Evolutionary conservation across 1,140 invertebrate genomes (phyloP).

Genomic region (Akabosia matsudoensis): DNA sequence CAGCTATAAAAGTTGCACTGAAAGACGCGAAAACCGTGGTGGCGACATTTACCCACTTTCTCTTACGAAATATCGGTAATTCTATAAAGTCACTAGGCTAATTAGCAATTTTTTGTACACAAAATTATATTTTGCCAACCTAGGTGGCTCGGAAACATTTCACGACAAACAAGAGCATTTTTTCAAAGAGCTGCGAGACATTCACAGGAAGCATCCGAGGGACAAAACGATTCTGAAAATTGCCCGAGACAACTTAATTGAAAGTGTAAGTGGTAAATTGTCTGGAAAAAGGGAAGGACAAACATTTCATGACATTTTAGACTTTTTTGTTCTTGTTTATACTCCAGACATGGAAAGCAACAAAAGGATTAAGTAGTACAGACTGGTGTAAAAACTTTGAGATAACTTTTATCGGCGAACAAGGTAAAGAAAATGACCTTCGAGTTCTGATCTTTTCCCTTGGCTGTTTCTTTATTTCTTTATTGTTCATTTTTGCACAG

Average conservation of each 20-base stretch:
- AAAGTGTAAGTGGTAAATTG: constrained; percentile 48
- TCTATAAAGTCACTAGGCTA: too few species aligned
- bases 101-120: constrained; percentile 16
- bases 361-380: constrained; percentile 70
- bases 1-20: constrained; percentile 73
- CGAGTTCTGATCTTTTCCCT: constrained; percentile 23
- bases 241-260: constrained; percentile 43
- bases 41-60: constrained; percentile 85
- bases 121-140: constrained; percentile 18
- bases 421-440: constrained; percentile 60
- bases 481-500: constrained; percentile 53
- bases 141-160: constrained; percentile 86
- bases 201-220: constrained; percentile 77
- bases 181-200: constrained; percentile 84
- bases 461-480: too few species aligned
- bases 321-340: too few species aligned
- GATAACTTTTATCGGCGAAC: constrained; percentile 84
- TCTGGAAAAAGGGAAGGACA: too few species aligned
- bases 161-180: constrained; percentile 94
- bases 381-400: constrained; percentile 94
- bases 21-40: constrained; percentile 84
- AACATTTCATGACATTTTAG: too few species aligned
- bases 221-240: constrained; percentile 62
- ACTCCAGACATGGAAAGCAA: constrained; percentile 61
- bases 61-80: constrained; percentile 84